Evolutionary conservation across 2,797 vertebrate species (phyloP).

Genomic region (Alfaro cultratus): DNA sequence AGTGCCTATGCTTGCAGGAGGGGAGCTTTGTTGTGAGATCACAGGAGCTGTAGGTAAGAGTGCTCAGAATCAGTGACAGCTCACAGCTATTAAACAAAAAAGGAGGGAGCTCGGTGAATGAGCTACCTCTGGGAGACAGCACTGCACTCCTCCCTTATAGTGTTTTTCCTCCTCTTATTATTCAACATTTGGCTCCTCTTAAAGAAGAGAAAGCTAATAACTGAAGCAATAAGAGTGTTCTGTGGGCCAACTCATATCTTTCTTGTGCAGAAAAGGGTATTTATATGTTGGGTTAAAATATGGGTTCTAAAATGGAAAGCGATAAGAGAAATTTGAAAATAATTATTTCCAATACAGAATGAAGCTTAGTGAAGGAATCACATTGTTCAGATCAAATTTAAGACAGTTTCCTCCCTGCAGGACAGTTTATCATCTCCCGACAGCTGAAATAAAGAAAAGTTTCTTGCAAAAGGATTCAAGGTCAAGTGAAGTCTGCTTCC

Average conservation of each 20-base stretch:
- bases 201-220: conserved; percentile 30
- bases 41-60: conserved; percentile 55
- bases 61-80: conserved; percentile 45
- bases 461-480: conserved; percentile 4
- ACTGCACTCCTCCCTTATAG: conserved; percentile 30
- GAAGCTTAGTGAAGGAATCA: neutral
- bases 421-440: conserved; percentile 16
- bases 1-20: conserved; percentile 11
- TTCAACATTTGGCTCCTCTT: conserved; percentile 26
- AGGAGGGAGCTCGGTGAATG: conserved; percentile 33
- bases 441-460: neutral
- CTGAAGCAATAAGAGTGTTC: conserved; percentile 1
- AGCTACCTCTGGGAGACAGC: conserved; percentile 47
- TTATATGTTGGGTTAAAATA: conserved; percentile 10
- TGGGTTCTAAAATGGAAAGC: neutral
- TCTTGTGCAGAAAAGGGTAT: neutral
- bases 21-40: conserved; percentile 46
- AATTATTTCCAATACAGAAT: conserved; percentile 3
- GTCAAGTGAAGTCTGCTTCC: conserved; percentile 31
- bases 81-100: conserved; percentile 33
- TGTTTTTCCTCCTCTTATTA: conserved; percentile 37
- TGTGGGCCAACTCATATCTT: neutral
- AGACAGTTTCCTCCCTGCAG: conserved; percentile 11
- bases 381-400: neutral
- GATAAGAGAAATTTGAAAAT: neutral